Evolutionary conservation across 2,888 invertebrate species (phyloP).

Genomic region (Campaea margaritaria): DNA sequence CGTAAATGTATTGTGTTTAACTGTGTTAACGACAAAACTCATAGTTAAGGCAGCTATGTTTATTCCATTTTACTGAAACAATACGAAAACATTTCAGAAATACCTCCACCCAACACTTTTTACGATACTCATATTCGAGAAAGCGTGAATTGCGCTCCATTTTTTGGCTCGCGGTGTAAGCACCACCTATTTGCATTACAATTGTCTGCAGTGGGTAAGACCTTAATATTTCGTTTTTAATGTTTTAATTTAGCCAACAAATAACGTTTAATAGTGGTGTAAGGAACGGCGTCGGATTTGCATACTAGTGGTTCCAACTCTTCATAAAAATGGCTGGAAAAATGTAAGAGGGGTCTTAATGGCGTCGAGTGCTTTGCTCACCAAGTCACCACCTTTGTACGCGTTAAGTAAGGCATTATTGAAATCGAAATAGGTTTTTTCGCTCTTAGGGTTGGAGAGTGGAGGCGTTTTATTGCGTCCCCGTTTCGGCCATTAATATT

Average conservation of each 20-base stretch:
- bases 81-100: constrained; percentile 33
- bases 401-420: constrained; percentile 37
- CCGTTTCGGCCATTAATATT: constrained; percentile 27
- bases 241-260: constrained; percentile 81
- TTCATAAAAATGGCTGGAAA: constrained; percentile 60
- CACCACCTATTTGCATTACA: constrained; percentile 73
- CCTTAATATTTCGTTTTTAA: constrained; percentile 67
- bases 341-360: constrained; percentile 52
- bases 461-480: constrained; percentile 33
- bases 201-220: constrained; percentile 64
- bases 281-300: constrained; percentile 73
- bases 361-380: constrained; percentile 40
- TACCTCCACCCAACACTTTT: constrained; percentile 44
- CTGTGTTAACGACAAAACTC: no score
- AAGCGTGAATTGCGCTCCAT: constrained; percentile 48
- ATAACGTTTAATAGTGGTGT: constrained; percentile 76
- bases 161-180: constrained; percentile 57
- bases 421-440: constrained; percentile 42
- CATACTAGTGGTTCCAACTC: constrained; percentile 67
- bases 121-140: constrained; percentile 50
- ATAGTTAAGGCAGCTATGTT: background rate
- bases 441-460: constrained; percentile 37
- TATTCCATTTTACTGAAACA: background rate
- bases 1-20: no score
- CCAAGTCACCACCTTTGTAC: constrained; percentile 47